Evolutionary conservation across 2,113 vertebrate species (phyloP).

Genomic region (Maccullochella peelii): DNA sequence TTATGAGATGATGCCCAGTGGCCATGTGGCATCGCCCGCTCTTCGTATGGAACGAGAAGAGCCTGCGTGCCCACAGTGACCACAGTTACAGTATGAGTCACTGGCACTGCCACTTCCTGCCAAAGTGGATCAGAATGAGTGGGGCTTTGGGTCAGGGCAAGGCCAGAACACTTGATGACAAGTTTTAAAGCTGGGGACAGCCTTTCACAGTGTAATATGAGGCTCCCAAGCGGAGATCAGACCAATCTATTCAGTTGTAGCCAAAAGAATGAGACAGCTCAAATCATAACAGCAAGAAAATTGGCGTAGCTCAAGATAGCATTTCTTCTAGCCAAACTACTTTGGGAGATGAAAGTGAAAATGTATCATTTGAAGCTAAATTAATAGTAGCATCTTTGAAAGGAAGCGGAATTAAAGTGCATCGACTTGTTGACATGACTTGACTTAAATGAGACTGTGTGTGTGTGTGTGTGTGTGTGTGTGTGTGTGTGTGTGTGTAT

Average conservation of each 20-base stretch:
- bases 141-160: constrained; percentile 64
- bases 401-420: background rate
- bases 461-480: background rate
- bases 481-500: background rate
- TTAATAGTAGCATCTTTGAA: constrained; percentile 19
- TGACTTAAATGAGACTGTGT: constrained; percentile 5
- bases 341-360: constrained; percentile 15
- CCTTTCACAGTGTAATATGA: constrained; percentile 41
- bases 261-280: constrained; percentile 30
- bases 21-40: constrained; percentile 79
- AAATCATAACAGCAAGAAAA: constrained; percentile 28
- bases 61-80: constrained; percentile 65
- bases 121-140: constrained; percentile 68
- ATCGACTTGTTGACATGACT: constrained; percentile 1
- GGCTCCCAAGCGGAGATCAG: constrained; percentile 32
- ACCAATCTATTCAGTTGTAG: constrained; percentile 16
- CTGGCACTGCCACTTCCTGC: constrained; percentile 74
- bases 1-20: constrained; percentile 72
- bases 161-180: constrained; percentile 58
- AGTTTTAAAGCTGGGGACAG: constrained; percentile 36
- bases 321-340: background rate
- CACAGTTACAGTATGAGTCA: constrained; percentile 68
- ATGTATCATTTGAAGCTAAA: constrained; percentile 12
- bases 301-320: background rate
- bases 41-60: constrained; percentile 67